phyloP scores from a whole-genome alignment of 2,888 invertebrate genomes.

The Notocelia uddmanniana region DNA sequence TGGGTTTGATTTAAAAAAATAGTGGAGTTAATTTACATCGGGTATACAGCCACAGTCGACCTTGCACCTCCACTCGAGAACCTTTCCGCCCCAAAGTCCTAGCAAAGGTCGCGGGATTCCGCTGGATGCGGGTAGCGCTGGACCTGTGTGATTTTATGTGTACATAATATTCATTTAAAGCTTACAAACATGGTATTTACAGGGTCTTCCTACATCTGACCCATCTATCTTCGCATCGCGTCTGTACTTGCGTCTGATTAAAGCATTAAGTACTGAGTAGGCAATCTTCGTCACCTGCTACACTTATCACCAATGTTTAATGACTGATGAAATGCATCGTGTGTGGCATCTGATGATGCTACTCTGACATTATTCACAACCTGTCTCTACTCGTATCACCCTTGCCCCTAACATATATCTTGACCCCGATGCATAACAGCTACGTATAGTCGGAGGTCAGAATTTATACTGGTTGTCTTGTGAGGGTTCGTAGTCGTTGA shows the following conservation, averaged over 20 bases:
- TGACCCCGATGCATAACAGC: background rate
- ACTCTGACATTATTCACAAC: background rate
- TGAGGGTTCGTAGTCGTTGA: background rate
- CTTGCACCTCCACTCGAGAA: too few relatives aligned
- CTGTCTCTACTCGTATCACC: background rate
- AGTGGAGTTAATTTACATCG: too few relatives aligned
- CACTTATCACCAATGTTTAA: conserved; percentile 7
- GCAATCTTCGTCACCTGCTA: background rate
- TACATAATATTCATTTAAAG: too few relatives aligned
- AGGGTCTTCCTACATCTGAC: too few relatives aligned
- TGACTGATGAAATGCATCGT: background rate
- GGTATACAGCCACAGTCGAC: too few relatives aligned
- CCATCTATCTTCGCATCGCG: background rate
- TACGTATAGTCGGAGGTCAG: too few relatives aligned
- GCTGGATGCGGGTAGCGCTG: too few relatives aligned
- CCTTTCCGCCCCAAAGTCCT: too few relatives aligned
- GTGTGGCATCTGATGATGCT: conserved; percentile 26
- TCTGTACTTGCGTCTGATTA: background rate
- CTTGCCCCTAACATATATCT: background rate
- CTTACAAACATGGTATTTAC: too few relatives aligned
- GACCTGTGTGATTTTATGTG: too few relatives aligned
- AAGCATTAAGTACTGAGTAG: background rate
- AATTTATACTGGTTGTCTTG: background rate
- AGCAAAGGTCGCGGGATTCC: too few relatives aligned
- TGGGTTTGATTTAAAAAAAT: too few relatives aligned